Base-by-base conservation (phyloP, 2,888 invertebrate genomes). In the Caenorhabditis virilis region DNA sequence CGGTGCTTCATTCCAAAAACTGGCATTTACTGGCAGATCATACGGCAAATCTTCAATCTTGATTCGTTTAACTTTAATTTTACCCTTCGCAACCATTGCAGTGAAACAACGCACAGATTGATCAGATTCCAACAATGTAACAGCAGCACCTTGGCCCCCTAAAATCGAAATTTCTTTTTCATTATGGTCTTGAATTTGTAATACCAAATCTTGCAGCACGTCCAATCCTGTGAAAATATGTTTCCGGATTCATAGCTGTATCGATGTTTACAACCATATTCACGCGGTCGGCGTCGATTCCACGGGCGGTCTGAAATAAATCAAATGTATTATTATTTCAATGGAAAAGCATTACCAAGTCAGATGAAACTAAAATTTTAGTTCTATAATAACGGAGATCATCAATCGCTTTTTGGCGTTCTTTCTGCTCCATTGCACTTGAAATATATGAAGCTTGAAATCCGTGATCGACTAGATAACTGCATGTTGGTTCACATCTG, bases 251-350 rank as follows among this genome's bases (percentile, higher is more conserved):
- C 67, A 82, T 82, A 0, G 97, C 93, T 27, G 91, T 86, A 83
- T 95, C 95, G 80, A 94, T 88, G 85, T 97, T 95, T 9, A 98
- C 88, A 0, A 98, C 91, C 61, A 98, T 85, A 86, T 97, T 92
- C 11, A 95, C 90, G 85, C 92, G 91, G 71, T 91, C 90, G 1
- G 91, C 91, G 87, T 98, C 97, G 69, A 98, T 91, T 13, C 98
- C 98, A 72, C 98, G 87, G 1, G 95, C 90, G 69, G 92, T 85
- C 87, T 86, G 76, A 13, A 73, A 73, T 9, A 4, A n/a, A 3
- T 33, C 16, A 25, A 22, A n/a, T 15, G 5, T 5, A 9, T 26
- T 39, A 20, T 6, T 11, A 42, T 9, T 16, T 26, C 20, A 51
- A 23, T n/a, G 4, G 20, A 20, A 43, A 22, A 36, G 23, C 72